phyloP scores from a whole-genome alignment of 2,888 invertebrate species.

The Uloborus plumipes region DNA sequence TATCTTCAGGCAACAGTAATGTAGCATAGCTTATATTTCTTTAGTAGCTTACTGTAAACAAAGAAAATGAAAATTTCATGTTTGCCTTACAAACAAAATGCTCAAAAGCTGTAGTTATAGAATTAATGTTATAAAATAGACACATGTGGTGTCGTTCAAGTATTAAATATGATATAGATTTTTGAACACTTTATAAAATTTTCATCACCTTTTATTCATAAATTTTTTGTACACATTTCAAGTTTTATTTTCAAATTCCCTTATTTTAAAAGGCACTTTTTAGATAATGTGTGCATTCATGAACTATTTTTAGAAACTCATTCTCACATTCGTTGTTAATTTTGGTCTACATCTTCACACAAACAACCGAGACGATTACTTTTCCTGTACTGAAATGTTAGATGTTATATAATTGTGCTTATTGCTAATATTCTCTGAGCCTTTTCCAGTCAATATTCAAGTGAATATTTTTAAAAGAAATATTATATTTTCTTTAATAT shows the following conservation, averaged over 20 bases:
- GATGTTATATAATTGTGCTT: too few relatives aligned
- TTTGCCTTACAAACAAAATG: slow-evolving; percentile 61
- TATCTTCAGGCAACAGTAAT: neutral
- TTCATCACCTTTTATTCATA: slow-evolving; percentile 39
- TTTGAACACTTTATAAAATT: slow-evolving; percentile 59
- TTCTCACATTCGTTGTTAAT: neutral
- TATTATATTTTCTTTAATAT: too few relatives aligned
- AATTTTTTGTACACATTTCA: slow-evolving; percentile 45
- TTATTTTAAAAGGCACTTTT: too few relatives aligned
- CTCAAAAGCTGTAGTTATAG: slow-evolving; percentile 55
- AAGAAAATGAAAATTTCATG: slow-evolving; percentile 49
- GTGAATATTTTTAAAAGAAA: too few relatives aligned
- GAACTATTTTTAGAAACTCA: slow-evolving; percentile 40
- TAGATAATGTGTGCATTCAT: slow-evolving; percentile 27
- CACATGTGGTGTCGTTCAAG: slow-evolving; percentile 33
- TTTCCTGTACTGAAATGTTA: too few relatives aligned
- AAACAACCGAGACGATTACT: neutral
- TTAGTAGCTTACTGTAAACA: slow-evolving; percentile 19
- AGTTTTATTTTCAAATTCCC: neutral
- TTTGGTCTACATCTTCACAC: slow-evolving; percentile 9
- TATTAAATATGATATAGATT: slow-evolving; percentile 51
- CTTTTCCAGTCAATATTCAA: too few relatives aligned
- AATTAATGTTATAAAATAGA: slow-evolving; percentile 26
- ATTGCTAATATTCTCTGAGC: too few relatives aligned
- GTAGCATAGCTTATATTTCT: neutral